Percentiles rank a stretch among this genome's conserved stretches.
phyloP scores from a whole-genome alignment of 2,113 vertebrate species.

The Ia io region DNA sequence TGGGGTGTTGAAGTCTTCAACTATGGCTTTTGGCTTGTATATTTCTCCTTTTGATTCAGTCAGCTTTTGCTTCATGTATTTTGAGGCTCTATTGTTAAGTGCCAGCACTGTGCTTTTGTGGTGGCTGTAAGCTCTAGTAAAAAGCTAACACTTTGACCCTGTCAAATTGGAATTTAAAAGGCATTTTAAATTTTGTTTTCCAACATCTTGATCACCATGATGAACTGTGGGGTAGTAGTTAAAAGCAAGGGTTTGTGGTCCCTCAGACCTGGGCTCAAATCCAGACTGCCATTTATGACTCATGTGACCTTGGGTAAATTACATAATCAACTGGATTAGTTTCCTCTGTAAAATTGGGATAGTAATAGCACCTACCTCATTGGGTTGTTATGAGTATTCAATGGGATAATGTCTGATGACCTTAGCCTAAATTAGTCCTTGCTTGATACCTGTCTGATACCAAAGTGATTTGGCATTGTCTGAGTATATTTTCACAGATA shows the following conservation, averaged over 20 bases:
- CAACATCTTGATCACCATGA: not conserved
- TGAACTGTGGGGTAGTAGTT: not conserved
- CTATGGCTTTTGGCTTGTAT: not conserved
- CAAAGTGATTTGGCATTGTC: not conserved
- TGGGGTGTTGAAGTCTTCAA: not conserved
- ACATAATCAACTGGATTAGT: not conserved
- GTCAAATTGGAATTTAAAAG: conserved; percentile 35
- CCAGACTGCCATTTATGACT: not conserved
- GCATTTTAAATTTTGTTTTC: conserved; percentile 40
- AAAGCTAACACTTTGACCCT: not conserved
- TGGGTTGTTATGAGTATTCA: conserved; percentile 11
- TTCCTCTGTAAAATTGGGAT: conserved; percentile 28
- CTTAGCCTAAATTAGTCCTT: not conserved
- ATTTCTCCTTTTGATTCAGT: conserved; percentile 20
- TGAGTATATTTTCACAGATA: conserved; percentile 6
- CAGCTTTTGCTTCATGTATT: not conserved
- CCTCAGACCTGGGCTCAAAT: not conserved
- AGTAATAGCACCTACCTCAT: not conserved
- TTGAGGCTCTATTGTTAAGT: not conserved
- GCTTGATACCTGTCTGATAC: not conserved
- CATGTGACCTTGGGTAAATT: not conserved
- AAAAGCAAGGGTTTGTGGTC: conserved; percentile 24
- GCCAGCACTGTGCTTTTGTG: not conserved
- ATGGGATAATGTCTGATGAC: not conserved
- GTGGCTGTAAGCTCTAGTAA: not conserved